phyloP scores from a whole-genome alignment of 2,888 invertebrate genomes.

The Helobdella robusta region DNA sequence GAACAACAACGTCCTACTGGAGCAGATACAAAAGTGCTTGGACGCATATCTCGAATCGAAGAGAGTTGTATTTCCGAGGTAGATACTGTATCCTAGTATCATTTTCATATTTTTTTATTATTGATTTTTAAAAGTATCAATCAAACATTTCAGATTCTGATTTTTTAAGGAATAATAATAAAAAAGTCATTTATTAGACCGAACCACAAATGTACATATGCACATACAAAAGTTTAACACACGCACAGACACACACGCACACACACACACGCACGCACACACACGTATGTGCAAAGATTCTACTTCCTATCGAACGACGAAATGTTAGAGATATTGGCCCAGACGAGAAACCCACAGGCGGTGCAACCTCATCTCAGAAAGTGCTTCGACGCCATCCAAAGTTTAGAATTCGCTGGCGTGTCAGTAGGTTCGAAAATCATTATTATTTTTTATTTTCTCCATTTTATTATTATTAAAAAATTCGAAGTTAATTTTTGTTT shows the following conservation, averaged over 20 bases:
- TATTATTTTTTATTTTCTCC: too few relatives aligned
- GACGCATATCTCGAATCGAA: constrained; percentile 82
- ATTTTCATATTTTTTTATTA: too few relatives aligned
- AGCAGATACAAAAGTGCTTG: constrained; percentile 78
- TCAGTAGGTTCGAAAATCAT: background rate
- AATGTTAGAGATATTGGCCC: constrained; percentile 76
- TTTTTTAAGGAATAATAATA: background rate
- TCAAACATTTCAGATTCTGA: too few relatives aligned
- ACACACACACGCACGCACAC: too few relatives aligned
- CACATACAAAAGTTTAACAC: background rate
- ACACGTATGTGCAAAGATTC: constrained; percentile 61
- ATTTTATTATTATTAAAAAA: too few relatives aligned
- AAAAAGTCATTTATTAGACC: background rate
- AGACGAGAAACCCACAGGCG: constrained; percentile 72
- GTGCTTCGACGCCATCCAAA: constrained; percentile 60
- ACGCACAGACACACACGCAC: too few relatives aligned
- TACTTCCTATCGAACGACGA: constrained; percentile 84
- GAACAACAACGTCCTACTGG: constrained; percentile 63
- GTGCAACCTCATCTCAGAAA: constrained; percentile 81
- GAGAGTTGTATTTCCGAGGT: constrained; percentile 68
- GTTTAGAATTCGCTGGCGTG: constrained; percentile 46
- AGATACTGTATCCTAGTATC: too few relatives aligned
- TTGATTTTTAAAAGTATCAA: too few relatives aligned
- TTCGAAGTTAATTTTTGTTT: too few relatives aligned
- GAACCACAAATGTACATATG: background rate